Evolutionary conservation across 2,113 vertebrate species (phyloP).

Genomic region (Donacobius atricapilla): DNA sequence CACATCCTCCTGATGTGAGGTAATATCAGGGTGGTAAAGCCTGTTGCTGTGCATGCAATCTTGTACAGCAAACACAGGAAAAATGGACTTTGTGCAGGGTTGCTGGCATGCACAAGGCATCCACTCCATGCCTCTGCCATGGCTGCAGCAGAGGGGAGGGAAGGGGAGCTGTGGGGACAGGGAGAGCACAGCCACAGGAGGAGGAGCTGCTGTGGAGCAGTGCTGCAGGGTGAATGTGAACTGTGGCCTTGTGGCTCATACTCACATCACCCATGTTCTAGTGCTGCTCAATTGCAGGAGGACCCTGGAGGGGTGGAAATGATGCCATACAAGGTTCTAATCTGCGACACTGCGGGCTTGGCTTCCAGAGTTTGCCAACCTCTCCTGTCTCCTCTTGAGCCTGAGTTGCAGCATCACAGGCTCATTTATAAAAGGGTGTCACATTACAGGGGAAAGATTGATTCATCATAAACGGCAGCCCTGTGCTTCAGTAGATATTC

Average conservation of each 20-base stretch:
- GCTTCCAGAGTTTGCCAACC: neutral
- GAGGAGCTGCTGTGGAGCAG: neutral
- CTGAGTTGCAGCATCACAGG: neutral
- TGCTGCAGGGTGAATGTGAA: neutral
- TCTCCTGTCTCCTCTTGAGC: neutral
- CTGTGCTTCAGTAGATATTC: neutral
- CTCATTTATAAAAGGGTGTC: neutral
- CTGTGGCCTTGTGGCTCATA: neutral
- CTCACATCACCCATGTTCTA: fast-evolving
- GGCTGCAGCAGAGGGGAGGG: neutral
- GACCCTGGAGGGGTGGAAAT: neutral
- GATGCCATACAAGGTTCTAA: neutral
- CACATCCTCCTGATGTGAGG: neutral
- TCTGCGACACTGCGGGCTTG: neutral
- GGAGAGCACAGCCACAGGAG: neutral
- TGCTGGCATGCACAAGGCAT: neutral
- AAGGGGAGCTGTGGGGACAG: neutral
- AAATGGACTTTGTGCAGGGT: neutral
- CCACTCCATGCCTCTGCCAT: neutral
- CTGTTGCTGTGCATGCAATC: neutral
- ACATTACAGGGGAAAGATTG: neutral
- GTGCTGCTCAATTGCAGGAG: neutral
- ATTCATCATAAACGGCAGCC: neutral
- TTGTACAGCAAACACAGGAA: neutral
- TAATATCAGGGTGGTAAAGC: neutral